These are phyloP conservation scores for Amazona vittata DNA, from an alignment of 2,113 vertebrate species.

Conservation along the genomic window DNA sequence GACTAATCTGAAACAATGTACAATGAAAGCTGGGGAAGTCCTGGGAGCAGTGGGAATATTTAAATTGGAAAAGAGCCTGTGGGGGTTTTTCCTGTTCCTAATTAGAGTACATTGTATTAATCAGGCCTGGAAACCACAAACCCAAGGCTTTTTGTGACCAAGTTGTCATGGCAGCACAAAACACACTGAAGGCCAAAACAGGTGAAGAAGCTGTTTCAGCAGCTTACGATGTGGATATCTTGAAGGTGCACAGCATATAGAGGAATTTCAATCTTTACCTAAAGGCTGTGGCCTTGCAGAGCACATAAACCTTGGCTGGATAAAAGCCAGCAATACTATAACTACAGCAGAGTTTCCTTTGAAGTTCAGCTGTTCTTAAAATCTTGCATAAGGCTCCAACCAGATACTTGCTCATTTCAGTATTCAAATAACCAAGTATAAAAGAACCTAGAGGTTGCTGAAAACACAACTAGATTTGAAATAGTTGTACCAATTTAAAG, in stretches of 20 bases:
- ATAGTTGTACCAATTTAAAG: constrained; percentile 53
- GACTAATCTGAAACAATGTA: constrained; percentile 14
- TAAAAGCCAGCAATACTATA: neutral
- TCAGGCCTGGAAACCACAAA: constrained; percentile 21
- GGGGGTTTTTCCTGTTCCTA: neutral
- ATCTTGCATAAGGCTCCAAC: neutral
- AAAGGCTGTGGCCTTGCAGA: neutral
- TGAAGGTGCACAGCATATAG: fast-evolving
- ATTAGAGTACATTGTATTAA: constrained; percentile 23
- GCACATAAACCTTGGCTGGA: neutral
- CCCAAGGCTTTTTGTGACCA: neutral
- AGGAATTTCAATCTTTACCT: neutral
- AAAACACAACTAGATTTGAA: constrained; percentile 45
- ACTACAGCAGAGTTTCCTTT: neutral
- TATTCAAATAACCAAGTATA: neutral
- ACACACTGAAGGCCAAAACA: neutral
- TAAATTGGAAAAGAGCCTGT: neutral
- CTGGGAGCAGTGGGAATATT: constrained; percentile 16
- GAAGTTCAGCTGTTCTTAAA: neutral
- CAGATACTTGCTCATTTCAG: neutral
- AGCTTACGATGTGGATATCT: neutral
- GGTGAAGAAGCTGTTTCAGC: neutral
- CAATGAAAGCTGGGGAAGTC: constrained; percentile 4
- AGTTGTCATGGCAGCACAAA: neutral
- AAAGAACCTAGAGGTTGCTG: constrained; percentile 23